These are phyloP conservation scores for Orestias chungarensis DNA, from an alignment of 2,797 vertebrate species.

Conservation along the genomic window DNA sequence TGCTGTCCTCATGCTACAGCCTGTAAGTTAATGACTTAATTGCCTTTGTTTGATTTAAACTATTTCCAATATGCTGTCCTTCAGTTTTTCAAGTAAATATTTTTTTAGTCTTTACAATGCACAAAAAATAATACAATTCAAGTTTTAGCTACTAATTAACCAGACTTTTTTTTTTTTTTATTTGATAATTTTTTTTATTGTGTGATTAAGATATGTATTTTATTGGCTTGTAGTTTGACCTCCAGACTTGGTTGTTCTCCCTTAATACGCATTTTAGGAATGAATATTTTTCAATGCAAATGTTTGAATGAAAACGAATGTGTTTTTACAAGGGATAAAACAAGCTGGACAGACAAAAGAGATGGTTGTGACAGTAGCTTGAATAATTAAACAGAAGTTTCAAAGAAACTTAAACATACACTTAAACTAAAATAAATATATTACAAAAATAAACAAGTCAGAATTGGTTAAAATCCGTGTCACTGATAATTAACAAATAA, in stretches of 20 bases:
- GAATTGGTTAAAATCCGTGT: too few species aligned
- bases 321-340: not conserved
- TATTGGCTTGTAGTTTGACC: not conserved
- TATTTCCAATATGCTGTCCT: not conserved
- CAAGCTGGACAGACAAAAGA: not conserved
- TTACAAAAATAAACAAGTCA: too few species aligned
- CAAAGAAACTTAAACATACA: too few species aligned
- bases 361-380: too few species aligned
- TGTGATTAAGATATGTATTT: too few species aligned
- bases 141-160: not conserved
- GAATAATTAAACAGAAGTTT: too few species aligned
- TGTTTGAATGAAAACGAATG: not conserved
- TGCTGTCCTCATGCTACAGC: not conserved
- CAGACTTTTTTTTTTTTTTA: not conserved
- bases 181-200: too few species aligned
- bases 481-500: too few species aligned
- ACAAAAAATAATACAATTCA: too few species aligned
- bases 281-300: not conserved
- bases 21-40: not conserved
- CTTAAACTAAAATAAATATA: too few species aligned
- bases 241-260: not conserved
- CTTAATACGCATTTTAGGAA: not conserved
- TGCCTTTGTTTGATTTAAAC: not conserved
- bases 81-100: not conserved
- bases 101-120: not conserved